Percentiles rank a stretch among this genome's conserved stretches.
These are phyloP conservation scores for Trilocha varians DNA, from an alignment of 2,888 invertebrate species.

Conservation along the genomic window DNA sequence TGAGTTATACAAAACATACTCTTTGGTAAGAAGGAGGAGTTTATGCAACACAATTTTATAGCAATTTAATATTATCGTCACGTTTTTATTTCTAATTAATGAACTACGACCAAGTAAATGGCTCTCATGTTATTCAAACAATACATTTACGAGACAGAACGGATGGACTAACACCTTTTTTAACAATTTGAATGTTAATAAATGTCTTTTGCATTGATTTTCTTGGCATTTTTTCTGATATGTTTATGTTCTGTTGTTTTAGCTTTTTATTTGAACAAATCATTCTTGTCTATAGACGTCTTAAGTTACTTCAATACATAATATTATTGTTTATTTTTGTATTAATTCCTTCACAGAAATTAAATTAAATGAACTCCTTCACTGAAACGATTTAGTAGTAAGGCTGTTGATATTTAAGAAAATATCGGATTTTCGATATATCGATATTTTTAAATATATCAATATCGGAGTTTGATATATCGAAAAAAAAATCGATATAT, in stretches of 20 bases:
- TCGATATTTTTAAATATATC: background rate
- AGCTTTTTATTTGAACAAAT: too few relatives aligned
- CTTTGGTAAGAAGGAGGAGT: background rate
- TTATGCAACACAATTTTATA: conserved; percentile 3
- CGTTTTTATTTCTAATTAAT: background rate
- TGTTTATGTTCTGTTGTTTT: conserved; percentile 32
- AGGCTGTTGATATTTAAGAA: too few relatives aligned
- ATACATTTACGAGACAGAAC: conserved; percentile 10
- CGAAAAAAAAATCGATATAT: too few relatives aligned
- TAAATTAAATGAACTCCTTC: too few relatives aligned
- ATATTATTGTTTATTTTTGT: too few relatives aligned
- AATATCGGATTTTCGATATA: background rate
- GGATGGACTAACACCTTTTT: conserved; percentile 27
- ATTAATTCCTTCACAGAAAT: too few relatives aligned
- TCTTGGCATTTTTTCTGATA: conserved; percentile 11
- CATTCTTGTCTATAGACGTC: too few relatives aligned
- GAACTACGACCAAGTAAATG: background rate
- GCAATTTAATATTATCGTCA: conserved; percentile 2
- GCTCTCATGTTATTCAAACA: conserved; percentile 1
- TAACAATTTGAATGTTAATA: conserved; percentile 45
- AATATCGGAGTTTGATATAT: background rate
- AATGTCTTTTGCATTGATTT: conserved; percentile 34
- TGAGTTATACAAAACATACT: background rate
- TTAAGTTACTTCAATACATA: too few relatives aligned
- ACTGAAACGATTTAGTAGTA: too few relatives aligned